Conservation (phyloP, 2,113 vertebrate species). For the Clarias macrocephalus region DNA sequence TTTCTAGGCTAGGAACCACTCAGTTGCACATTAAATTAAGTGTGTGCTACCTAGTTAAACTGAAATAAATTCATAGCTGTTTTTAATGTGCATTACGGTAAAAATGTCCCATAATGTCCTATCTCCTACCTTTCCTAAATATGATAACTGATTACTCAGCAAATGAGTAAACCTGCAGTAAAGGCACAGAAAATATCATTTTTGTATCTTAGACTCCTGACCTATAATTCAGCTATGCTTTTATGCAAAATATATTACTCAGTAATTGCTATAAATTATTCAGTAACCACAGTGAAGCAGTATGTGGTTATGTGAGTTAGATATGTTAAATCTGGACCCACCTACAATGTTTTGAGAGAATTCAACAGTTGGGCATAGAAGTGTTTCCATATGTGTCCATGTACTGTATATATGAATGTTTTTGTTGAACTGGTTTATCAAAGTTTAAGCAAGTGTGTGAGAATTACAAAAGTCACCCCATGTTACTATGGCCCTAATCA, state of each 20-base stretch:
- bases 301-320: slow-evolving; percentile 4
- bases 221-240: background rate
- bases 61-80: too few relatives aligned
- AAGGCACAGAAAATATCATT: background rate
- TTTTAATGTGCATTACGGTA: too few relatives aligned
- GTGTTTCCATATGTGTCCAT: background rate
- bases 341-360: background rate
- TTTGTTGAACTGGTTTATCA: background rate
- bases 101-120: too few relatives aligned
- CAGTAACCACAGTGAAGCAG: background rate
- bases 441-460: background rate
- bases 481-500: background rate
- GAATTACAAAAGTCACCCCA: background rate
- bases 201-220: background rate
- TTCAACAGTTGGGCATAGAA: background rate
- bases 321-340: background rate
- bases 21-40: background rate
- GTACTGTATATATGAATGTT: background rate
- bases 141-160: background rate
- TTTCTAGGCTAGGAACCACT: background rate
- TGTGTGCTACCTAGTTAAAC: too few relatives aligned
- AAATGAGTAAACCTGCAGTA: background rate
- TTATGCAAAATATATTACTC: slow-evolving; percentile 1
- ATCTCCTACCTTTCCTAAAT: background rate
- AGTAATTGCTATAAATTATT: slow-evolving; percentile 13